These are phyloP conservation scores for Dasysyrphus tricinctus DNA, from an alignment of 2,888 invertebrate species.

Conservation along the genomic window DNA sequence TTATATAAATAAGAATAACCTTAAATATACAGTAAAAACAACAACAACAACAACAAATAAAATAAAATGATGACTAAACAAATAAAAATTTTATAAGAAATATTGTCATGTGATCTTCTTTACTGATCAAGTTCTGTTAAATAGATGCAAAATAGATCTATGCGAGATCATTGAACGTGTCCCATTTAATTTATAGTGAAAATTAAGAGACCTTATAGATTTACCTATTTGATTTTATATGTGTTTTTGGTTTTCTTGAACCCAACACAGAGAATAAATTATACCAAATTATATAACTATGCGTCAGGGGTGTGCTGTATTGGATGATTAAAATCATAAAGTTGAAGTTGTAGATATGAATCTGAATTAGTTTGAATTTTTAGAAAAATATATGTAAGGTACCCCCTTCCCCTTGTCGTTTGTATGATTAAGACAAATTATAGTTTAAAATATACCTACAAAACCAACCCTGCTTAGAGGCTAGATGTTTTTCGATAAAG, in stretches of 20 bases:
- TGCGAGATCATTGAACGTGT: constrained; percentile 19
- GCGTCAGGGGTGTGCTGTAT: constrained; percentile 10
- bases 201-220: neutral
- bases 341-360: neutral
- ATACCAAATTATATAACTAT: neutral
- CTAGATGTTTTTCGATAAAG: neutral
- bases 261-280: neutral
- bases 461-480: neutral
- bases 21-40: neutral
- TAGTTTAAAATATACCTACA: neutral
- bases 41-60: neutral
- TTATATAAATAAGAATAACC: neutral
- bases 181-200: constrained; percentile 3
- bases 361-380: neutral
- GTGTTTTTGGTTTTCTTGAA: neutral
- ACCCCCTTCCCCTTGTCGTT: neutral
- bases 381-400: neutral
- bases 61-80: constrained; percentile 43
- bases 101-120: constrained; percentile 33
- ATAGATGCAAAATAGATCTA: constrained; percentile 30
- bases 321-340: neutral
- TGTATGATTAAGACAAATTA: neutral
- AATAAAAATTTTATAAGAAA: constrained; percentile 23
- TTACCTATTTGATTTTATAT: neutral
- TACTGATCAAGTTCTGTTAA: constrained; percentile 27